Evolutionary conservation across 1,140 invertebrate genomes (phyloP).

Genomic region (Drosophila tani): DNA sequence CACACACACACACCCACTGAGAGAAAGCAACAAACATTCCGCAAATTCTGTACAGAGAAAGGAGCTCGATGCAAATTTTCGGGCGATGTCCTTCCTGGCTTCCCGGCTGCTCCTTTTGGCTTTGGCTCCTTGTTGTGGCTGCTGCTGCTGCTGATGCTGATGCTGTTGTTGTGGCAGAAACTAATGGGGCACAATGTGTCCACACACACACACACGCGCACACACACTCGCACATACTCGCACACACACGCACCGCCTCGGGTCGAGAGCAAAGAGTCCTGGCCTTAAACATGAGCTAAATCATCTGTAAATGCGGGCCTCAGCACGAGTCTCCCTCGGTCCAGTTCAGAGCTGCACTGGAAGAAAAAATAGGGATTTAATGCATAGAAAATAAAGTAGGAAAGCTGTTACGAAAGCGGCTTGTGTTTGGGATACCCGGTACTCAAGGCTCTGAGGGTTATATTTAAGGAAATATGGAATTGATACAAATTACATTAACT

Average conservation of each 20-base stretch:
- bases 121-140: slow-evolving; percentile 1
- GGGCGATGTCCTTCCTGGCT: slow-evolving; percentile 11
- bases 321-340: slow-evolving; percentile 26
- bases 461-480: not conserved
- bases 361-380: not conserved
- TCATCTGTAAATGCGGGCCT: slow-evolving; percentile 81
- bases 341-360: slow-evolving; percentile 13
- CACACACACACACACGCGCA: slow-evolving; percentile 52
- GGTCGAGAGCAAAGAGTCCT: slow-evolving; percentile 49
- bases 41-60: slow-evolving; percentile 55
- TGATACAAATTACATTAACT: too few species aligned
- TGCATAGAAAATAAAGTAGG: too few species aligned
- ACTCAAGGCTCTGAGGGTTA: not conserved
- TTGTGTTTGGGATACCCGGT: not conserved
- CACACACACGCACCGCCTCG: slow-evolving; percentile 29
- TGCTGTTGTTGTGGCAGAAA: slow-evolving; percentile 67
- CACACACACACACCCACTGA: slow-evolving; percentile 16
- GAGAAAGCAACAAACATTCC: slow-evolving; percentile 18
- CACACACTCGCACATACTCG: not conserved
- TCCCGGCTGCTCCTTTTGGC: slow-evolving; percentile 36
- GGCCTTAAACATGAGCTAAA: slow-evolving; percentile 82
- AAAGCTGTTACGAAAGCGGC: too few species aligned
- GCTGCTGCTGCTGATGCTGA: slow-evolving; percentile 19
- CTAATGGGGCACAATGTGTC: slow-evolving; percentile 83
- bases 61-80: slow-evolving; percentile 73